These are phyloP conservation scores for Laticauda laticaudata DNA, from an alignment of 2,113 vertebrate genomes.

Conservation along the genomic window DNA sequence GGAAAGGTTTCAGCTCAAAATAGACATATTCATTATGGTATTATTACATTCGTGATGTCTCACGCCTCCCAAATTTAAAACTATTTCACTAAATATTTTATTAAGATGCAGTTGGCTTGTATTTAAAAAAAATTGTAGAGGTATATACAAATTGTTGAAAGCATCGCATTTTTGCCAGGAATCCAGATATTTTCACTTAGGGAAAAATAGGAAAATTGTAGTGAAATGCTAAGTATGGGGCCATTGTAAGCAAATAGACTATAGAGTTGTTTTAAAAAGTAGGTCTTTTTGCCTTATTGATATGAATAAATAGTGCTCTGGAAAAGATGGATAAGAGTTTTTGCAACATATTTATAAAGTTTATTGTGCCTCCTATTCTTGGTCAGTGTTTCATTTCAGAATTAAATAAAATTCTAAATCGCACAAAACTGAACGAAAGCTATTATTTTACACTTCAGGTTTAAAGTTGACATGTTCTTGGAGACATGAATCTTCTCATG, in stretches of 20 bases:
- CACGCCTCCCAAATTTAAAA: constrained; percentile 32
- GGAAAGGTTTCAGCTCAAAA: neutral
- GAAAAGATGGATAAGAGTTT: neutral
- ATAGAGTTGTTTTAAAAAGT: neutral
- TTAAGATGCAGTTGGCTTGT: constrained; percentile 55
- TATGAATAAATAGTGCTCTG: neutral
- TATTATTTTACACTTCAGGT: neutral
- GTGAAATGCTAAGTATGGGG: constrained; percentile 4
- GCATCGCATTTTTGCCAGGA: constrained; percentile 48
- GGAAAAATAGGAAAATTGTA: constrained; percentile 44
- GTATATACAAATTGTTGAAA: constrained; percentile 66
- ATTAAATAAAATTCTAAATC: neutral
- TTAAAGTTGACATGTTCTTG: neutral
- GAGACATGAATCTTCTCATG: neutral
- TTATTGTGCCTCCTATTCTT: neutral
- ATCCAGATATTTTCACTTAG: constrained; percentile 49
- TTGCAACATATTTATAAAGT: neutral
- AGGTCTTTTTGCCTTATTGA: neutral
- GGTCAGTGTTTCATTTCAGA: neutral
- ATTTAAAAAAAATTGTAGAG: constrained; percentile 13
- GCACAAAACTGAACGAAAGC: neutral
- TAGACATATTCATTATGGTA: neutral
- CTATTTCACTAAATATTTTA: constrained; percentile 48
- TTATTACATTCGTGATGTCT: neutral
- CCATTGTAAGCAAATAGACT: neutral